A percentile compares a stretch with the other conserved stretches of the same genome.
Conservation (phyloP, 2,113 vertebrate genomes). For the Grus americana region DNA sequence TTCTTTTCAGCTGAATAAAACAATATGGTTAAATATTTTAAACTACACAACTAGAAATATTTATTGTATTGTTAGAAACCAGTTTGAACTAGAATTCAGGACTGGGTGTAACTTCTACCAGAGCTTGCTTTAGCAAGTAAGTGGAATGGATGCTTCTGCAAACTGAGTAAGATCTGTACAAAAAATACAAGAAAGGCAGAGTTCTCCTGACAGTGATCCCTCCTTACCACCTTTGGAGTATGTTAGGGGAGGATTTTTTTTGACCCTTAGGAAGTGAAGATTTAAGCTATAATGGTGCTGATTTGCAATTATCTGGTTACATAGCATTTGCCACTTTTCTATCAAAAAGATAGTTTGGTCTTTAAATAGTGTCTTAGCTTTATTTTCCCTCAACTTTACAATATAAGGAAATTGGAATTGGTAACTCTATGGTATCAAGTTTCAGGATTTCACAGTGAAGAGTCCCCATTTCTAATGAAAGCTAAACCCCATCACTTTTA, state of each 20-base stretch:
- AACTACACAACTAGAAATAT: background rate
- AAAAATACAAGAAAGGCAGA: background rate
- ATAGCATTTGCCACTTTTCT: too few species aligned
- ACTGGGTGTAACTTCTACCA: background rate
- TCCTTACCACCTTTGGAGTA: background rate
- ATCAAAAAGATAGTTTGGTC: background rate
- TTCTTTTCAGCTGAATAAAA: background rate
- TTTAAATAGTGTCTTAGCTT: background rate
- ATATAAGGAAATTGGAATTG: background rate
- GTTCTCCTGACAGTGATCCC: background rate
- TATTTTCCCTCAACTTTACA: background rate
- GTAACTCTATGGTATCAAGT: background rate
- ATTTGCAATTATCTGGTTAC: background rate
- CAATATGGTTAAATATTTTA: background rate
- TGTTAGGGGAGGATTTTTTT: background rate
- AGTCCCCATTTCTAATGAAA: background rate
- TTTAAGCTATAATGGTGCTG: background rate
- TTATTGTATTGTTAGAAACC: background rate
- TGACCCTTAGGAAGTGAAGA: background rate
- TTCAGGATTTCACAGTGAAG: background rate
- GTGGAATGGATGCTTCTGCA: background rate
- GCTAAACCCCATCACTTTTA: background rate
- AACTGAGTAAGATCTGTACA: background rate
- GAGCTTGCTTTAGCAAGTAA: background rate
- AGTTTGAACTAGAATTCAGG: background rate